Base-by-base conservation (phyloP, 1,140 invertebrate species). In the Colletes latitarsis region DNA sequence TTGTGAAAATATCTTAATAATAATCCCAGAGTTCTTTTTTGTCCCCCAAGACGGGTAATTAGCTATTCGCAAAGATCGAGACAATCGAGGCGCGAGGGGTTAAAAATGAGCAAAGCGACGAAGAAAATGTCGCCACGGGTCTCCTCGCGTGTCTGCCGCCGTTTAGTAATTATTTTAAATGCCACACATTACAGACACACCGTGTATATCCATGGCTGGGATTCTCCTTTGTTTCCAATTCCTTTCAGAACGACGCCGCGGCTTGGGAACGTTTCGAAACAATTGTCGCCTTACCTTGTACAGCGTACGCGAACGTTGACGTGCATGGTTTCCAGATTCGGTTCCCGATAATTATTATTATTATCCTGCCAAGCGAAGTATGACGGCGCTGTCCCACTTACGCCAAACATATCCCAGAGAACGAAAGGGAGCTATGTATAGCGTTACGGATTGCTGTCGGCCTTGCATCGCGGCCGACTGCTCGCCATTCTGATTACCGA, bases 261-360 rank as follows among this genome's bases (percentile, higher is more conserved):
- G n/a, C 72, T 49, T 63, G 71, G 71, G 21, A 63, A 63, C 46
- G 19, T 17, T 75, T 43, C 62, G 49, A 68, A 76, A 76, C 63
- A 57, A 76, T 75, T 49, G 49, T 55, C 30, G 49, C 12, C 30
- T 64, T 63, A 63, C n/a, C 39, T 17, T 15, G 49, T 15, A 19
- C n/a, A 30, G n/a, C 21, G n/a, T 6, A 14, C 64, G 63, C 17
- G 17, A 43, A 5, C 8, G 6, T 6, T 19, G 57, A n/a, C 3
- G 3, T 12, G n/a, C 17, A 19, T 43, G 9, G 71, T 4, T 63
- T 30, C 21, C 14, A 63, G 21, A 74, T 64, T 49, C 72, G 9
- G 8, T 68, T 75, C 15, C 14, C 6, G 63, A 67, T 76, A 76
- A 76, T 68, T 8, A 57, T 76, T 53, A 10, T 53, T 63, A 76